Base-by-base conservation (phyloP, 2,113 vertebrate genomes). In the Dipodomys spectabilis region DNA sequence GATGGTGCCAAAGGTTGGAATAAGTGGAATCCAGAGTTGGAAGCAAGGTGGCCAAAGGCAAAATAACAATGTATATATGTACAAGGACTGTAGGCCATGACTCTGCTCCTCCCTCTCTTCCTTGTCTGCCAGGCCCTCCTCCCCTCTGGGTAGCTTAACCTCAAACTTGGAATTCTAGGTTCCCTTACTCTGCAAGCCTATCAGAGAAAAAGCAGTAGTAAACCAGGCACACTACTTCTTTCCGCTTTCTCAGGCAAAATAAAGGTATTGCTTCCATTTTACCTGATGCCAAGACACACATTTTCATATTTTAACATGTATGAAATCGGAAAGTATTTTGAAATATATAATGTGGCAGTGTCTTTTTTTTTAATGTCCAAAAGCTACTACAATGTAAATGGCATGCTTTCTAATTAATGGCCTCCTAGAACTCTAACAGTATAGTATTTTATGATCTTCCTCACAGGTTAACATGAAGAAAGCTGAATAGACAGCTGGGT, bases 281-380 rank as follows among this genome's bases (percentile, higher is more conserved):
- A 69, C 13, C 23, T 78, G 20, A 75, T 62, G 28, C 80, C 77
- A 75, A 68, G 67, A 60, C 8, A 12, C 30, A 7, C 19, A 49
- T 67, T 75, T 92, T 84, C 32, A 44, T 90, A 68, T 62, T 60
- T 86, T 82, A 72, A 65, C 49, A 77, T 32, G 71, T 35, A 68
- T 77, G 45, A 88, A 77, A 65, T 72, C 62, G 53, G 75, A 57
- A 49, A 74, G 28, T 60, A 62, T 89, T 92, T 93, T 35, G 22
- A 69, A 82, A 69, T 57, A 32, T 60, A 23, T 74, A 39, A 75
- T 23, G 18, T 35, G 15, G 12, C 7, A 39, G 4, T 67, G 23
- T 89, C 22, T 79, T 64, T 39, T 53, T 39, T 62, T 45, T 68
- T 67, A 25, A 28, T 71, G 65, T 62, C 35, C 44, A 64, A 89